A percentile compares a stretch with the other conserved stretches of the same genome.
Conservation (phyloP, 2,888 invertebrate genomes). For the Lumbricus terrestris region DNA sequence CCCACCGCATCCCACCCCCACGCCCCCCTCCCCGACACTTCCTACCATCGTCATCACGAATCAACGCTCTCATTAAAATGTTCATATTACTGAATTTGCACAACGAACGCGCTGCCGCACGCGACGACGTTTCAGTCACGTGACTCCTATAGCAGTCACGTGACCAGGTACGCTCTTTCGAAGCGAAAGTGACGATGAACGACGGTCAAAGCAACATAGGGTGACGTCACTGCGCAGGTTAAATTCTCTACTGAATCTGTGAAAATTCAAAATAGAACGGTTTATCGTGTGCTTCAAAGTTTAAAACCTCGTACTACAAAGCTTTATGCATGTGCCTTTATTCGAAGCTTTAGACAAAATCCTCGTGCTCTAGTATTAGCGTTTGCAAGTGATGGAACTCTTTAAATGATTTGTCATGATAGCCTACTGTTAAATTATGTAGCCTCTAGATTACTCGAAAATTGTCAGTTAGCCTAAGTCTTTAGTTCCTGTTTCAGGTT, state of each 20-base stretch:
- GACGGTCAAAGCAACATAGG: neutral
- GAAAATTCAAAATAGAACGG: too few relatives aligned
- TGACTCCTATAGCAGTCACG: neutral
- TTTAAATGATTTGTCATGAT: too few relatives aligned
- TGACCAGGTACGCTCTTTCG: neutral
- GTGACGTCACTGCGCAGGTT: neutral
- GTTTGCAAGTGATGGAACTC: too few relatives aligned
- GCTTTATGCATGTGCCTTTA: neutral
- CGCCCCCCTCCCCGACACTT: neutral
- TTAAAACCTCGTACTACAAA: neutral
- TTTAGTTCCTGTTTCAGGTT: too few relatives aligned
- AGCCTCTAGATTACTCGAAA: too few relatives aligned
- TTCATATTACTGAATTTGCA: neutral
- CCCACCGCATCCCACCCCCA: neutral
- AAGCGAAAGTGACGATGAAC: neutral
- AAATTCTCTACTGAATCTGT: neutral
- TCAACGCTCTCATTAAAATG: neutral
- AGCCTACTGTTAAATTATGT: too few relatives aligned
- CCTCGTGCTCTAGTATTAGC: too few relatives aligned
- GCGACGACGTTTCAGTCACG: neutral
- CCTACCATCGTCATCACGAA: neutral
- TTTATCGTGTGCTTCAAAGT: too few relatives aligned
- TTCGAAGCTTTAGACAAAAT: too few relatives aligned
- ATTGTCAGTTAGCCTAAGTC: too few relatives aligned
- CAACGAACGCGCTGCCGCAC: neutral